Evolutionary conservation across 1,140 invertebrate genomes (phyloP), one percentile per base, ranked within the genome.

Genomic region (Scaptomyza pallida): DNA sequence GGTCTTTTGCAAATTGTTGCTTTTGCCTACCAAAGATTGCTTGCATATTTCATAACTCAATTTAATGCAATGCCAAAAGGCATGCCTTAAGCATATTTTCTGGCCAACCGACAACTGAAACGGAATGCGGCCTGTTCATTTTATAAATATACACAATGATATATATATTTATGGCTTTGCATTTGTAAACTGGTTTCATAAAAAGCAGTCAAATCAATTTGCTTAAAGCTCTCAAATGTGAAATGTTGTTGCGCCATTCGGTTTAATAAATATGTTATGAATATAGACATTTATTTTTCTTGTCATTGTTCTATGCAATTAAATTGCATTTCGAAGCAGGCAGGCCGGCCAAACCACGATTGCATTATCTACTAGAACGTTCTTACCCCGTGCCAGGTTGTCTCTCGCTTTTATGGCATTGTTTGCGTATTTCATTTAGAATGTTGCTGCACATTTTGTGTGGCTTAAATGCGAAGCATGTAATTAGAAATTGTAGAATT

Each of bases 181-280:
- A 59, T 45, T 71, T 64, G 17, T 40, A 71, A 79, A 61, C 60
- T 59, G 73, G 68, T 68, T 75, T 67, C 78, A 51, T 67, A 72
- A 78, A 82, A 82, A 88, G 70, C 65, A 82, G 45, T 26, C 43
- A 88, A 88, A 86, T 81, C 75, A 88, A 88, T 86, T 78, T 69
- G 3, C 63, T 75, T 3, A 71, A 75, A 52, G 82, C 81, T 78
- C 70, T 86, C 82, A 70, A 88, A 88, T 71, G 78, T 81, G 19
- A 81, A 86, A 86, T 78, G 62, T 73, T 64, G 41, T 26, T 23
- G 44, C 37, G 35, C 56, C 37, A 30, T 30, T 75, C 63, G 59
- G 26, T 30, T 50, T 75, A 30, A 51, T 70, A 86, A 86, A 81
- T 88, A 88, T 88, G 88, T 81, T 75, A 82, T 86, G 74, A 81